Conservation (phyloP, 2,888 invertebrate species). For the Synergus itoensis region DNA sequence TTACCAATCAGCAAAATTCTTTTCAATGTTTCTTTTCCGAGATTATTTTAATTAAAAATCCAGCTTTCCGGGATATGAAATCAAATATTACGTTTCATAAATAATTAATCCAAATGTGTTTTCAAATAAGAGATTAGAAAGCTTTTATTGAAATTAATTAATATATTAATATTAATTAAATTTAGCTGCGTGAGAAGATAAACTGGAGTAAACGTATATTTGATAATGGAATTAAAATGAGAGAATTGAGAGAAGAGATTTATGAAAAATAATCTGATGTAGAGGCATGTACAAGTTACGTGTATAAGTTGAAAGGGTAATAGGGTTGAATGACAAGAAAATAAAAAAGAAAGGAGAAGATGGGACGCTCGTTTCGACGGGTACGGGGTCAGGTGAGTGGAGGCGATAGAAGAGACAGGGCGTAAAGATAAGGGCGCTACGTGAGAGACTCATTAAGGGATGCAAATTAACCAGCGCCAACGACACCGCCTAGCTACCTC, state of each 20-base stretch:
- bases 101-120: neutral
- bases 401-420: constrained; percentile 53
- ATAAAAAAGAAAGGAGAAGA: constrained; percentile 44
- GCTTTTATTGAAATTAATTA: neutral
- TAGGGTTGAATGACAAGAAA: constrained; percentile 50
- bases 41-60: constrained; percentile 19
- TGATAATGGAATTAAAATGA: neutral
- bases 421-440: constrained; percentile 73
- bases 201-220: neutral
- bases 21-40: neutral
- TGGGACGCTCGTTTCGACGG: constrained; percentile 34
- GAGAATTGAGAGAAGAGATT: neutral
- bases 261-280: neutral
- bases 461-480: constrained; percentile 73
- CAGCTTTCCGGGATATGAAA: neutral
- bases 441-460: constrained; percentile 76
- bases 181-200: neutral
- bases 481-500: constrained; percentile 56
- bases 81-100: neutral
- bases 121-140: neutral
- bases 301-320: constrained; percentile 4
- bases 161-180: neutral
- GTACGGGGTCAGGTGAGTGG: constrained; percentile 39
- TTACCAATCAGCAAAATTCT: constrained; percentile 23
- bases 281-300: neutral